phyloP scores from a whole-genome alignment of 2,888 invertebrate genomes.

The Rotaria macrura region DNA sequence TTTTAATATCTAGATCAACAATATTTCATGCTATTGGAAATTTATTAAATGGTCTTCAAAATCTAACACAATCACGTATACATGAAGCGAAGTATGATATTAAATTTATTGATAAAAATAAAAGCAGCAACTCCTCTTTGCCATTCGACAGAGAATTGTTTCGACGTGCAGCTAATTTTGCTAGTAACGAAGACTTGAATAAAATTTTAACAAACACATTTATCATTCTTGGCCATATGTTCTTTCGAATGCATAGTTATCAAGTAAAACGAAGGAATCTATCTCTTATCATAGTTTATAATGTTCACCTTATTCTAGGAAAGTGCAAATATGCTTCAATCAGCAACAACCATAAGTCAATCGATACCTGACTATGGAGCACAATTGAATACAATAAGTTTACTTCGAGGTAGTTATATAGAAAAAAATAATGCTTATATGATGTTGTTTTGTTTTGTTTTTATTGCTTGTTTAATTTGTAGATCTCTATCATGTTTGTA shows the following conservation, averaged over 20 bases:
- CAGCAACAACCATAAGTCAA: neutral
- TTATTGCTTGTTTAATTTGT: neutral
- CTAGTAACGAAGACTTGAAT: slow-evolving; percentile 12
- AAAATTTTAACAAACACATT: slow-evolving; percentile 12
- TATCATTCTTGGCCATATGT: slow-evolving; percentile 14
- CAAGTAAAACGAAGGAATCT: neutral
- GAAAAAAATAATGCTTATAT: neutral
- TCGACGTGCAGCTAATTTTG: slow-evolving; percentile 17
- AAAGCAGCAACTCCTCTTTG: neutral
- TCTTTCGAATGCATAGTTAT: slow-evolving; percentile 9
- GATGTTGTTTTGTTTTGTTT: neutral
- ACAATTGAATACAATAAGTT: neutral
- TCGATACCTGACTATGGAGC: neutral
- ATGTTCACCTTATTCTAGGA: neutral
- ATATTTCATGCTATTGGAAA: neutral
- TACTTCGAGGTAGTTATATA: neutral
- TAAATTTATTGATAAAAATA: neutral
- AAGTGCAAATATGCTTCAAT: slow-evolving; percentile 22
- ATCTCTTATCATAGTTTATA: too few species aligned
- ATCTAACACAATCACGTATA: slow-evolving; percentile 2
- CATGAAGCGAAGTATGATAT: neutral
- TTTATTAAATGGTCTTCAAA: neutral
- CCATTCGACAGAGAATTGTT: neutral
- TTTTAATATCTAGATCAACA: neutral
- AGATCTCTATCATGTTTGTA: slow-evolving; percentile 17